Evolutionary conservation across 2,888 invertebrate genomes (phyloP).

Genomic region (Athalia cordata): DNA sequence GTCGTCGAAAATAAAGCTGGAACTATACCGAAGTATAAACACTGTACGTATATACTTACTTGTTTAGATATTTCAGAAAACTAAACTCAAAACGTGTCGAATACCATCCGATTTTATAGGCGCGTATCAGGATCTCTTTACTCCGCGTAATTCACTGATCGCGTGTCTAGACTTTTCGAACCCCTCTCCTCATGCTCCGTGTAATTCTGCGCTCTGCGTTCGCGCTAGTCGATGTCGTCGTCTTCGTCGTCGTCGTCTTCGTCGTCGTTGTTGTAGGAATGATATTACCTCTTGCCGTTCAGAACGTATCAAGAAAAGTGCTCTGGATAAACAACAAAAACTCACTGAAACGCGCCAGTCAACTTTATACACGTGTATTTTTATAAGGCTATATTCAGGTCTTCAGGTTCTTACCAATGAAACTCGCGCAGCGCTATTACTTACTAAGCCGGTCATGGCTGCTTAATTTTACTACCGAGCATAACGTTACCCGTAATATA

Average conservation of each 20-base stretch:
- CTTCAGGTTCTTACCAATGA: conserved; percentile 3
- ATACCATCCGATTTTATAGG: not conserved
- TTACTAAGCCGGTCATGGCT: not conserved
- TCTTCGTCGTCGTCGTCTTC: too few relatives aligned
- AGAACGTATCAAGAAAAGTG: conserved; percentile 7
- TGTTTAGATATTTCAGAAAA: not conserved
- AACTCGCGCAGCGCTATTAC: not conserved
- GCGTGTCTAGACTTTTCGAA: conserved; percentile 20
- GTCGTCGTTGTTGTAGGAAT: too few relatives aligned
- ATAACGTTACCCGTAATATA: not conserved
- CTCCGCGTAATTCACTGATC: conserved; percentile 22
- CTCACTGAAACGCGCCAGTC: not conserved
- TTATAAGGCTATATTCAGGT: not conserved
- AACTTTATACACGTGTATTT: conserved; percentile 2
- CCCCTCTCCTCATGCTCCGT: conserved; percentile 9
- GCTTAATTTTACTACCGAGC: conserved; percentile 30
- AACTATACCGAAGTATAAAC: conserved; percentile 9
- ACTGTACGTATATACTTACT: conserved; percentile 44
- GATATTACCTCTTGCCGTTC: conserved; percentile 16
- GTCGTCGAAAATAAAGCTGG: conserved; percentile 48
- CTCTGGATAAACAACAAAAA: not conserved
- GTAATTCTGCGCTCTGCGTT: not conserved
- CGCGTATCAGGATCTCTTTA: not conserved
- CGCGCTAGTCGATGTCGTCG: not conserved
- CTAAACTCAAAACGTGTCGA: not conserved